These are phyloP conservation scores for Rhinichthys klamathensis DNA, from an alignment of 2,113 vertebrate genomes.

Conservation along the genomic window DNA sequence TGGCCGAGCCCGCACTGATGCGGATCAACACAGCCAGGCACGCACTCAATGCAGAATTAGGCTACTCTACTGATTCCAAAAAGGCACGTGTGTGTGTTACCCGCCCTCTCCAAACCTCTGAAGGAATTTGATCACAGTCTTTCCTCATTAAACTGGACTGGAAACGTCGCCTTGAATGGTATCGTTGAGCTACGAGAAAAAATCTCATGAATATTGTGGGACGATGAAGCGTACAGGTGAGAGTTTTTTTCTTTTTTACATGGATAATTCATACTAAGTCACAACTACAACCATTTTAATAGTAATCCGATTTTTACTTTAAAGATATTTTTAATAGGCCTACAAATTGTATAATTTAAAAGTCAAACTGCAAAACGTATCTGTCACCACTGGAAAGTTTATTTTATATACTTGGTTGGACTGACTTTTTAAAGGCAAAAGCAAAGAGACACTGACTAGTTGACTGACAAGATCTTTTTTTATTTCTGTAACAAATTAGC, in stretches of 20 bases:
- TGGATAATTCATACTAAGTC: neutral
- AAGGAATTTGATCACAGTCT: neutral
- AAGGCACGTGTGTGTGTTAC: neutral
- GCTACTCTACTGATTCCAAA: neutral
- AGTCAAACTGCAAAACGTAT: neutral
- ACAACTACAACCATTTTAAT: constrained; percentile 2
- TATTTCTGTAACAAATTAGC: neutral
- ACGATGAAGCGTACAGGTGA: constrained; percentile 16
- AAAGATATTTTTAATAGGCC: neutral
- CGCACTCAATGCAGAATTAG: neutral
- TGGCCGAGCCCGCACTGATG: too few species aligned
- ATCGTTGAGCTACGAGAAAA: neutral
- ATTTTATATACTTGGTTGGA: neutral
- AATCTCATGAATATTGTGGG: neutral
- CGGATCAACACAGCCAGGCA: neutral
- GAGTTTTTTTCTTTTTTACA: neutral
- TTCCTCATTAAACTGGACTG: neutral
- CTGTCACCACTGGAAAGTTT: neutral
- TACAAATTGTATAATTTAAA: neutral
- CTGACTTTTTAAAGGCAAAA: neutral
- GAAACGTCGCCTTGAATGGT: neutral
- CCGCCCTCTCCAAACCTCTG: neutral
- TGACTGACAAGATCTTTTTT: too few species aligned
- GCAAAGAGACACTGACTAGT: neutral
- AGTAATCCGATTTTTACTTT: neutral